Conservation (phyloP, 2,113 vertebrate genomes). For the Siniperca chuatsi region DNA sequence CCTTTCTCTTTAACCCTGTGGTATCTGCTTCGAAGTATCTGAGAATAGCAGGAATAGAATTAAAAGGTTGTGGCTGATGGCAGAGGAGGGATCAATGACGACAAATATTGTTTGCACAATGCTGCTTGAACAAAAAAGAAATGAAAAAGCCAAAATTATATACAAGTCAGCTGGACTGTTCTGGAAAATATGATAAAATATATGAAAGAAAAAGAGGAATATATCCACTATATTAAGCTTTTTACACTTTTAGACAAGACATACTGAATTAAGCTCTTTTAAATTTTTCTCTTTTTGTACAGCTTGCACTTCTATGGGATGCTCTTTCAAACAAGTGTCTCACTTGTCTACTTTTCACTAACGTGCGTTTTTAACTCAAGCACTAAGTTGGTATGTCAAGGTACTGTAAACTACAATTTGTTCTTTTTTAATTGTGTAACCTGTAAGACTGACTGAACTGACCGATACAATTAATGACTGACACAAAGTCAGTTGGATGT, state of each 20-base stretch:
- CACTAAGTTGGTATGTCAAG: conserved; percentile 29
- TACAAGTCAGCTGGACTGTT: conserved; percentile 59
- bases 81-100: conserved; percentile 19
- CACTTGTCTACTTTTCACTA: conserved; percentile 64
- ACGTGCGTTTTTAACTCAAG: conserved; percentile 58
- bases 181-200: conserved; percentile 33
- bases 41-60: conserved; percentile 7
- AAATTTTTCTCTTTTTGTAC: conserved; percentile 65
- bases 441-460: background rate
- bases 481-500: background rate
- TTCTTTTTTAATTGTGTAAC: conserved; percentile 22
- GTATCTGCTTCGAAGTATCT: conserved; percentile 20
- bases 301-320: conserved; percentile 62
- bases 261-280: conserved; percentile 50
- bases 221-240: conserved; percentile 53
- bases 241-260: conserved; percentile 45
- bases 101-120: conserved; percentile 39
- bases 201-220: conserved; percentile 30
- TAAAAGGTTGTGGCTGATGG: background rate
- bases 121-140: conserved; percentile 46
- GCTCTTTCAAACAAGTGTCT: conserved; percentile 56
- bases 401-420: conserved; percentile 25
- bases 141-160: conserved; percentile 41
- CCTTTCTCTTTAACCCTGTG: conserved; percentile 36
- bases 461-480: background rate